Evolutionary conservation across 2,797 vertebrate species (phyloP).

Genomic region (Pantherophis vulpinus): DNA sequence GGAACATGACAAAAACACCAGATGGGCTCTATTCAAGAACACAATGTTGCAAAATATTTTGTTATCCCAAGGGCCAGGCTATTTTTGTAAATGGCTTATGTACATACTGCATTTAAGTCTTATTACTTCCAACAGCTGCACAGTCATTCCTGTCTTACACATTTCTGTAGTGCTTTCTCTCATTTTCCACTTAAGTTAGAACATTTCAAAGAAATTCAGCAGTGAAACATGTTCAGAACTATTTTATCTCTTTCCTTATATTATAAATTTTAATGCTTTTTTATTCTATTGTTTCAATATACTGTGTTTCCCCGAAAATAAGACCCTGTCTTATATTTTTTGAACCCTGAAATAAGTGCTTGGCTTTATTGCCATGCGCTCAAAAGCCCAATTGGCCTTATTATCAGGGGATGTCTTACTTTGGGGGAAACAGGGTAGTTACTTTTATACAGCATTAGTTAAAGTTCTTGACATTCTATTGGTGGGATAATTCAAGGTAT

Average conservation of each 20-base stretch:
- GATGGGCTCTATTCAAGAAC: background rate
- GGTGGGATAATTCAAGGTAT: too few species aligned
- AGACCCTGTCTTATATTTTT: too few species aligned
- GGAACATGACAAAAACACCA: constrained; percentile 10
- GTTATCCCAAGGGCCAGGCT: background rate
- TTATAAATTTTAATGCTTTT: background rate
- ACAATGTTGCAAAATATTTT: background rate
- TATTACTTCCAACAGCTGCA: background rate
- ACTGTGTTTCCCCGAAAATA: too few species aligned
- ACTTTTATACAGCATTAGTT: background rate
- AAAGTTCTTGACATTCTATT: background rate
- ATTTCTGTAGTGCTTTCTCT: background rate
- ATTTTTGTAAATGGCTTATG: background rate
- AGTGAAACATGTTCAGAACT: background rate
- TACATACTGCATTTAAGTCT: background rate
- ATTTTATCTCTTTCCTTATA: background rate
- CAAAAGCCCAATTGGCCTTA: too few species aligned
- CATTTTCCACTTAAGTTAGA: background rate
- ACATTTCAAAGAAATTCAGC: background rate
- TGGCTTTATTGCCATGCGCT: too few species aligned
- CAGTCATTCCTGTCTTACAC: background rate
- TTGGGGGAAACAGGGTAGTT: background rate
- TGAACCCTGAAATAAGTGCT: too few species aligned
- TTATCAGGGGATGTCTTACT: too few species aligned
- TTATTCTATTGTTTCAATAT: background rate